Evolutionary conservation across 92 coral and sea anemone species (phyloP), one percentile per base, ranked within the genome.

Genomic region (Siderastrea radians): DNA sequence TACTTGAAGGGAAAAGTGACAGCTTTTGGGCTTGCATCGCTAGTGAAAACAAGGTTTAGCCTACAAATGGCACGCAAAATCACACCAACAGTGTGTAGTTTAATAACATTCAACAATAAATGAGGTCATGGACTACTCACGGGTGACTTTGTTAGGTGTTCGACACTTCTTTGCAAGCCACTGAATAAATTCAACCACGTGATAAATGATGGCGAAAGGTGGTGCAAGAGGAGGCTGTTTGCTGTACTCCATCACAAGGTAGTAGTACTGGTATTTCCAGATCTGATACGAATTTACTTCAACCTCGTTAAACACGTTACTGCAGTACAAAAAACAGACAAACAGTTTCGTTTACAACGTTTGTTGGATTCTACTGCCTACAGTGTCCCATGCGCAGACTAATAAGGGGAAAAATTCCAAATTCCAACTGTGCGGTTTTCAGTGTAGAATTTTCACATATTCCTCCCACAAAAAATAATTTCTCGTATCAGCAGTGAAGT

Each of bases 221-320:
- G 91, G 87, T 3, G 91, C 91, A 43, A 88, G 68, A 3, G 86
- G 83, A 0, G 91, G 86, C 15, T 80, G 83, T 74, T 88, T 88
- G 83, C 58, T 78, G 83, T 88, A 88, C 69, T 88, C 91, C 91
- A 88, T 88, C 4, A 88, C 91, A 10, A 88, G 88, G 60, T 88
- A 82, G 55, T 88, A 88, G 59, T 88, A 88, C 53, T 82, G 91
- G 83, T 88, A 88, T 12, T 88, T 88, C 91, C 91, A 88, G 74
- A 88, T 88, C 87, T 88, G 82, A 26, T 88, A 88, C 0, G 91
- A 84, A 17, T 88, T 82, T 44, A 84, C 68, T 76, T 88, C 87
- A 60, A 88, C 91, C 50, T 88, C 91, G n/a, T 83, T 88, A 58
- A 88, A 88, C 63, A 88, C 91, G 72, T 88, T 88, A 59, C 91